These are phyloP conservation scores for Hephaestus fuliginosus DNA, from an alignment of 2,797 vertebrate genomes.

Conservation along the genomic window DNA sequence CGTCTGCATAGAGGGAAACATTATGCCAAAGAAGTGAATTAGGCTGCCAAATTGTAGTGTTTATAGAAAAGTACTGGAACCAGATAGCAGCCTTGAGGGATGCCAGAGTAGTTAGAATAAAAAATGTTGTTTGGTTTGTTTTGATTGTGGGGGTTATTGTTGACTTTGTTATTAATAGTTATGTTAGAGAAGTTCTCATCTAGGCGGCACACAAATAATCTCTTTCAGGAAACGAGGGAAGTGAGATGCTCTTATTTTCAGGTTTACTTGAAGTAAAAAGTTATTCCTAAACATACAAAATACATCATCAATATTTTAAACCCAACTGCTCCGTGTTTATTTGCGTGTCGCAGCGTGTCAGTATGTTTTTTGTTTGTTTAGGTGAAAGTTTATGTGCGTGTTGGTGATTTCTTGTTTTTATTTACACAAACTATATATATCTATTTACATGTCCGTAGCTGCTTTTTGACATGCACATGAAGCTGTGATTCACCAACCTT, in stretches of 20 bases:
- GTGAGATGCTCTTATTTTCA: background rate
- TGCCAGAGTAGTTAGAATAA: background rate
- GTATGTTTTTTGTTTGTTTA: background rate
- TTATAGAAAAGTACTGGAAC: background rate
- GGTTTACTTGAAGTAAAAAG: background rate
- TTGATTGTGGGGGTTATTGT: background rate
- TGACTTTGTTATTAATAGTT: background rate
- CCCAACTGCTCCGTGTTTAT: background rate
- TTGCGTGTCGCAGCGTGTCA: background rate
- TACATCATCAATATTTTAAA: no score
- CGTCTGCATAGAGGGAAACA: background rate
- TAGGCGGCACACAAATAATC: background rate
- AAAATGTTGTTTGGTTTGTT: background rate
- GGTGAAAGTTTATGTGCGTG: background rate
- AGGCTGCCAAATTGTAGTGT: background rate
- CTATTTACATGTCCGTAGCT: background rate
- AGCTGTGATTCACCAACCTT: constrained; percentile 5
- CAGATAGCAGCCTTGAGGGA: background rate
- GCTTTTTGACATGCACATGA: constrained; percentile 22
- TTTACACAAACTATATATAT: constrained; percentile 15
- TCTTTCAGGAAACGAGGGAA: background rate
- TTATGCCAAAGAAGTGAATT: background rate
- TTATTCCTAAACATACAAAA: background rate
- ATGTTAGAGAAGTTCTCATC: background rate
- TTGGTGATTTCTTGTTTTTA: background rate